phyloP scores from a whole-genome alignment of 1,140 invertebrate species.

The Philopotamus ludificatus region DNA sequence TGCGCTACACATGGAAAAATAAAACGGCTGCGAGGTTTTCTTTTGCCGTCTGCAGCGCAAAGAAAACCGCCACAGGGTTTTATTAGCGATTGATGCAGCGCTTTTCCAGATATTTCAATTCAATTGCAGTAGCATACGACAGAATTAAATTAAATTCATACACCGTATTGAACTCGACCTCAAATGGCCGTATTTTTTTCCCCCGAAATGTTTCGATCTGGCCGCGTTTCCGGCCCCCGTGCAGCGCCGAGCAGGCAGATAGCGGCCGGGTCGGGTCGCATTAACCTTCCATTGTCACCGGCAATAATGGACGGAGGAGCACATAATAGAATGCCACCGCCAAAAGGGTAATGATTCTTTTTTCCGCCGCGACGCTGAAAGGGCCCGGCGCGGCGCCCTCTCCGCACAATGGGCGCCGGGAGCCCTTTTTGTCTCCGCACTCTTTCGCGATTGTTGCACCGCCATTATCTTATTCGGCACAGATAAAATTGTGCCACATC shows the following conservation, averaged over 20 bases:
- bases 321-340: constrained; percentile 30
- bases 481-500: neutral
- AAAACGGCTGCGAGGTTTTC: no score
- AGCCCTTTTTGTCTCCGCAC: constrained; percentile 1
- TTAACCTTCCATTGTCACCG: constrained; percentile 34
- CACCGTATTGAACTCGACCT: no score
- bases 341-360: constrained; percentile 36
- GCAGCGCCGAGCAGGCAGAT: no score
- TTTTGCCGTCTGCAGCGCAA: no score
- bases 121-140: no score
- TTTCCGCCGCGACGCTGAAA: constrained; percentile 20
- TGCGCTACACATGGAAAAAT: no score
- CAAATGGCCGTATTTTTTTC: no score
- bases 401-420: neutral
- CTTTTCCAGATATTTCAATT: no score
- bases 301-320: constrained; percentile 16
- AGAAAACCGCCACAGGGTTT: no score
- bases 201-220: no score
- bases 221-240: neutral
- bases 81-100: no score
- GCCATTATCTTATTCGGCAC: neutral
- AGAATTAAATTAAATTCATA: no score
- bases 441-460: neutral
- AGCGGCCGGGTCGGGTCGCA: constrained; percentile 23
- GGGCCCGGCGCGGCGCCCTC: neutral